Evolutionary conservation across 2,888 invertebrate genomes (phyloP).

Genomic region (Trileptium ribeirensis): DNA sequence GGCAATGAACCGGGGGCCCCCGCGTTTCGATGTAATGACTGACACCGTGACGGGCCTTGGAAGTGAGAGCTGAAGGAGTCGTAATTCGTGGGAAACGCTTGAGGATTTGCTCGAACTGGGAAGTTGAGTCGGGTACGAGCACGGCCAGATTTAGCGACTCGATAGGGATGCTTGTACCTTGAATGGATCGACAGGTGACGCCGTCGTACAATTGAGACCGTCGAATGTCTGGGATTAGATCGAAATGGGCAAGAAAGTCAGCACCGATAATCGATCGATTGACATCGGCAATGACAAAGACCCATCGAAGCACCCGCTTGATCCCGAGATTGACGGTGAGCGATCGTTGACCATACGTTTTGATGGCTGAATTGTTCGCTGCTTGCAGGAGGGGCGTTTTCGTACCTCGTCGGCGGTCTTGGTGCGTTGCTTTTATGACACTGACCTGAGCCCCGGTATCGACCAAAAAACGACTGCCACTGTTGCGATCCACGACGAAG

Average conservation of each 20-base stretch:
- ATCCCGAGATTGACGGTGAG: background rate
- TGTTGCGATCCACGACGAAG: background rate
- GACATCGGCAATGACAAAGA: slow-evolving; percentile 5
- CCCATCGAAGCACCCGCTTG: background rate
- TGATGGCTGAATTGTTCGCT: background rate
- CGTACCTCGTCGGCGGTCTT: background rate
- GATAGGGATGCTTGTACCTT: background rate
- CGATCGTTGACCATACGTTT: background rate
- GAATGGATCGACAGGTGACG: background rate
- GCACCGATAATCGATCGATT: background rate
- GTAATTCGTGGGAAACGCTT: background rate
- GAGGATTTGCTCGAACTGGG: slow-evolving; percentile 2
- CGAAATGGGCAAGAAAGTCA: background rate
- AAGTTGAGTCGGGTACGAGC: background rate
- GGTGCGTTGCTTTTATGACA: background rate
- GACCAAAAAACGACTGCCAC: background rate
- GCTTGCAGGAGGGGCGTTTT: background rate
- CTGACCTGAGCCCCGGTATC: background rate
- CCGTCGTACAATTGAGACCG: background rate
- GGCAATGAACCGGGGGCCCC: background rate
- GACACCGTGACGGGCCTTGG: background rate
- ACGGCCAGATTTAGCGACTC: background rate
- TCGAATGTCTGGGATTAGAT: background rate
- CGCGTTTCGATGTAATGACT: background rate
- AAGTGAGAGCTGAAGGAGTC: slow-evolving; percentile 3